Conservation (phyloP, 2,888 invertebrate genomes). For the Drosophila paramelanica region DNA sequence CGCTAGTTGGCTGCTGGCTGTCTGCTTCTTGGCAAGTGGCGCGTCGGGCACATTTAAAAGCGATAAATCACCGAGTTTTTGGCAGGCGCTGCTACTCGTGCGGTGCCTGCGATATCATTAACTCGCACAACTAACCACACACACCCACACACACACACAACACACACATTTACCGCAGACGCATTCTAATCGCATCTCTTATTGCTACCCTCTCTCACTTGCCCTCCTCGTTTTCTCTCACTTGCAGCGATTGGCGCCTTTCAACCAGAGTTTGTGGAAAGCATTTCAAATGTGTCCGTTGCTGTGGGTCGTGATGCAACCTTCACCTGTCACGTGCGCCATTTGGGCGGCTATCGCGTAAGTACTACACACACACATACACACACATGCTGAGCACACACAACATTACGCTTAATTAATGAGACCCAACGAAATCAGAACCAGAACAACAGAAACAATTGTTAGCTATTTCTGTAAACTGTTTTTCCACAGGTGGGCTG, state of each 20-base stretch:
- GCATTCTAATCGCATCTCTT: slow-evolving; percentile 62
- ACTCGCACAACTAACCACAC: slow-evolving; percentile 59
- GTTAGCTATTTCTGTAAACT: slow-evolving; percentile 5
- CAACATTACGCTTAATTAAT: slow-evolving; percentile 47
- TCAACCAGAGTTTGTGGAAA: slow-evolving; percentile 94
- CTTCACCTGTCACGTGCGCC: slow-evolving; percentile 93
- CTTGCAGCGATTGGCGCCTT: slow-evolving; percentile 88
- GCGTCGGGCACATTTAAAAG: slow-evolving; percentile 73
- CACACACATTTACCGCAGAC: slow-evolving; percentile 34
- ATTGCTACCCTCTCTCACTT: too few species aligned
- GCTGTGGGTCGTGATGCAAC: slow-evolving; percentile 94
- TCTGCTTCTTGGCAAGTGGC: slow-evolving; percentile 49
- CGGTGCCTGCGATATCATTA: slow-evolving; percentile 67
- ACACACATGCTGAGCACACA: slow-evolving; percentile 9
- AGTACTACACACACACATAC: slow-evolving; percentile 83
- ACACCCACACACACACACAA: slow-evolving; percentile 18
- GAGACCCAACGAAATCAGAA: slow-evolving; percentile 19
- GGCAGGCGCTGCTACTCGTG: slow-evolving; percentile 54
- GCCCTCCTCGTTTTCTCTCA: neutral
- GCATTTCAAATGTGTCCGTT: slow-evolving; percentile 93
- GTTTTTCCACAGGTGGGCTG: slow-evolving; percentile 91
- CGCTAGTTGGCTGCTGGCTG: slow-evolving; percentile 7
- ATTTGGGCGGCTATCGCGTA: slow-evolving; percentile 95
- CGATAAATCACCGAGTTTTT: slow-evolving; percentile 74
- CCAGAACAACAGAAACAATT: slow-evolving; percentile 18